Conservation (phyloP, 2,113 vertebrate genomes). For the Paradoxurus hermaphroditus region DNA sequence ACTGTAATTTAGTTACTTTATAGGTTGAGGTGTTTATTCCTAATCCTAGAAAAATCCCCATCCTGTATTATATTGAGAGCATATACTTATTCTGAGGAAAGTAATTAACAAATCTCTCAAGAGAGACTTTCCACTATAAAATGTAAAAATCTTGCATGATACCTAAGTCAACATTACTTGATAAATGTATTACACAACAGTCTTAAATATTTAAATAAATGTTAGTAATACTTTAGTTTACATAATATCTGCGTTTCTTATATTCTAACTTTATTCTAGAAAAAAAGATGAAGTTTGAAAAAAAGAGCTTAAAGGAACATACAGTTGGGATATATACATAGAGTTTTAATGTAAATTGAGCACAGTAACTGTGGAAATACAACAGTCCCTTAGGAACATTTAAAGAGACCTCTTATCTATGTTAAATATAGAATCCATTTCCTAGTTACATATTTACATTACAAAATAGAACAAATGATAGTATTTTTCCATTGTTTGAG, state of each 20-base stretch:
- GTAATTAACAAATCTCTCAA: neutral
- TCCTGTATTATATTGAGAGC: neutral
- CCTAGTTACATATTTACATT: neutral
- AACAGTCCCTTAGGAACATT: neutral
- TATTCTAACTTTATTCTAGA: neutral
- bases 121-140: constrained; percentile 12
- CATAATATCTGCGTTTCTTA: neutral
- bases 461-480: neutral
- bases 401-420: neutral
- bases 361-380: neutral
- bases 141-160: neutral
- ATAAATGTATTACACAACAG: neutral
- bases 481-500: neutral
- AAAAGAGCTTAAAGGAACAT: neutral
- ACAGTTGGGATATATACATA: neutral
- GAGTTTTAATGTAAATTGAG: neutral
- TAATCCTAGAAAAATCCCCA: neutral
- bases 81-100: neutral
- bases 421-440: neutral
- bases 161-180: neutral
- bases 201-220: neutral
- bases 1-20: neutral
- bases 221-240: neutral
- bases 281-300: neutral
- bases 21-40: neutral